phyloP scores from a whole-genome alignment of 1,140 invertebrate genomes.

The Drosophila willistoni region DNA sequence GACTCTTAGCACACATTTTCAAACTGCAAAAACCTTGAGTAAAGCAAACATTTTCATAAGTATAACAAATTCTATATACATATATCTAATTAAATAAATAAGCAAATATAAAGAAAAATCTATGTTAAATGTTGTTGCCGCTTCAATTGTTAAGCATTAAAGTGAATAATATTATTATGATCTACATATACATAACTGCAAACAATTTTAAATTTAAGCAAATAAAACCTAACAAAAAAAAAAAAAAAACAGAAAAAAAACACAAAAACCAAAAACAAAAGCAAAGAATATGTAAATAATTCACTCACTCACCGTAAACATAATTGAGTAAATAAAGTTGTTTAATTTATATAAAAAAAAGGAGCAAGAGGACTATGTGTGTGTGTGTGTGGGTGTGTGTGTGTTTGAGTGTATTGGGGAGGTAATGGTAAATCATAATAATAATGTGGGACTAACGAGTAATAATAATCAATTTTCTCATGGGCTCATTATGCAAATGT shows the following conservation, averaged over 20 bases:
- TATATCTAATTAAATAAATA: conserved; percentile 24
- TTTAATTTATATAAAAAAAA: conserved; percentile 74
- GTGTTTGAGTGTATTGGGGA: background rate
- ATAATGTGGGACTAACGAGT: conserved; percentile 35
- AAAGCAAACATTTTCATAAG: conserved; percentile 36
- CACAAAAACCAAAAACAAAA: conserved; percentile 43
- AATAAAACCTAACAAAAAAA: conserved; percentile 37
- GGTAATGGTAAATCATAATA: conserved; percentile 22
- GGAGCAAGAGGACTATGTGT: background rate
- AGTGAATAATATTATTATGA: conserved; percentile 57
- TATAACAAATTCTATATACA: conserved; percentile 28
- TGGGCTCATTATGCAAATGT: conserved; percentile 63
- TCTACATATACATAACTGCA: conserved; percentile 55
- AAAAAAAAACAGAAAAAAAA: conserved; percentile 6
- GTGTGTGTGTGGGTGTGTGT: background rate
- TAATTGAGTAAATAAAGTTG: conserved; percentile 81
- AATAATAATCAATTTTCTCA: conserved; percentile 66
- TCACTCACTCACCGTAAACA: conserved; percentile 49
- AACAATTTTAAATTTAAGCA: conserved; percentile 61
- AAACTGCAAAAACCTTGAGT: conserved; percentile 1
- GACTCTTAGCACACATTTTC: conserved; percentile 10
- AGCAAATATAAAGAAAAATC: conserved; percentile 45
- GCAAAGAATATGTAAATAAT: conserved; percentile 62
- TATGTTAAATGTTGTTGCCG: conserved; percentile 81
- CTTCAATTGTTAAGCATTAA: conserved; percentile 75